phyloP scores from a whole-genome alignment of 1,140 invertebrate species.

The Polypedilum pembai region DNA sequence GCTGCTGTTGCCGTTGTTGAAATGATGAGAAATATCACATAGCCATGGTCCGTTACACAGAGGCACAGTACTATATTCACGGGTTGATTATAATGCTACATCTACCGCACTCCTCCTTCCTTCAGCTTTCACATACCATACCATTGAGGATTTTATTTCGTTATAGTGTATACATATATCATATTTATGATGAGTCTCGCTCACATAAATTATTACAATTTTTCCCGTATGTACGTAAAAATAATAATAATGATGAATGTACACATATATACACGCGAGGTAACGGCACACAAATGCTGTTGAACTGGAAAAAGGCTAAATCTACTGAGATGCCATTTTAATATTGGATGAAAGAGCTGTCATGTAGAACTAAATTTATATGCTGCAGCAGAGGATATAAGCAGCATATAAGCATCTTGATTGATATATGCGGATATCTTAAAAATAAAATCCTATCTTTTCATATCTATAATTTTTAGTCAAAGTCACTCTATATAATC shows the following conservation, averaged over 20 bases:
- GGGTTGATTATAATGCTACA: background rate
- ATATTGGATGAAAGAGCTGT: conserved; percentile 17
- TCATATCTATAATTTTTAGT: background rate
- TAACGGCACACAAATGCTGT: background rate
- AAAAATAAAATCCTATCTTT: background rate
- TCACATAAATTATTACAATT: conserved; percentile 19
- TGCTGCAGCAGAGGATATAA: background rate
- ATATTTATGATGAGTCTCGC: conserved; percentile 17
- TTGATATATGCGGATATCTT: conserved; percentile 23
- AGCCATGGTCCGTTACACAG: no score
- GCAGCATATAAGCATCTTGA: background rate
- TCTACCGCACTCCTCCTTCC: background rate
- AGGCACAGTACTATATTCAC: background rate
- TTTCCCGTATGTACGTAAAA: conserved; percentile 10
- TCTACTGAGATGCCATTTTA: conserved; percentile 17
- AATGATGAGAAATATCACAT: background rate
- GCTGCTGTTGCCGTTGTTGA: background rate
- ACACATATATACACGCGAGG: no score
- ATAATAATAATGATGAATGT: background rate
- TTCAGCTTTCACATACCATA: background rate
- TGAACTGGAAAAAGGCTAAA: background rate
- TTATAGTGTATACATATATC: background rate
- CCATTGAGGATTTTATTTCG: background rate
- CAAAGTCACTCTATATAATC: background rate
- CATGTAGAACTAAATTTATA: background rate